Percentiles rank a stretch among this genome's conserved stretches.
Evolutionary conservation across 2,113 vertebrate species (phyloP).

Genomic region (Meles meles): DNA sequence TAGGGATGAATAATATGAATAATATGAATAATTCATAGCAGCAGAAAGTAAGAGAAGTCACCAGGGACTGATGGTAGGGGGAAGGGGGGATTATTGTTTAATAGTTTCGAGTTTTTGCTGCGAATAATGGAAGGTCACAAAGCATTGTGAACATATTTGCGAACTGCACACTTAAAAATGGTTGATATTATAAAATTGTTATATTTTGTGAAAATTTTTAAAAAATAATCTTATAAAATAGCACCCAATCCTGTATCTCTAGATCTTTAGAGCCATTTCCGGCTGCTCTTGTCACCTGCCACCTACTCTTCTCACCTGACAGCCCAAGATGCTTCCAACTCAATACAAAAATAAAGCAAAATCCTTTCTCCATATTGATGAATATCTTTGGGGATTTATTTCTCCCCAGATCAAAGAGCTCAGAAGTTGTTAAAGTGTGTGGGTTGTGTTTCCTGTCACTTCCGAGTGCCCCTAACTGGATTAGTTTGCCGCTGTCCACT

Average conservation of each 20-base stretch:
- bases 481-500: rapidly evolving
- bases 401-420: neutral
- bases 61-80: neutral
- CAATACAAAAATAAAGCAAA: neutral
- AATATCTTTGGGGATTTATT: neutral
- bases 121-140: neutral
- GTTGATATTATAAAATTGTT: neutral
- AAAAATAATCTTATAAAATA: neutral
- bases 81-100: neutral
- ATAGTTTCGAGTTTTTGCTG: neutral
- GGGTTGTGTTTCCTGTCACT: neutral
- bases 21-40: neutral
- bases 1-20: too few relatives aligned
- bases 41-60: neutral
- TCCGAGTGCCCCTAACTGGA: neutral
- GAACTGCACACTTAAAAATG: neutral
- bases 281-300: too few relatives aligned
- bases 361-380: neutral
- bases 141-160: neutral
- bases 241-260: neutral
- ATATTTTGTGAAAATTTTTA: neutral
- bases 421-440: neutral
- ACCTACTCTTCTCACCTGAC: neutral
- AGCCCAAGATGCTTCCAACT: neutral
- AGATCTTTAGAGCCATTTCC: neutral